A percentile compares a stretch with the other conserved stretches of the same genome.
Evolutionary conservation across 2,113 vertebrate species (phyloP).

Genomic region (Poeciliopsis prolifica): DNA sequence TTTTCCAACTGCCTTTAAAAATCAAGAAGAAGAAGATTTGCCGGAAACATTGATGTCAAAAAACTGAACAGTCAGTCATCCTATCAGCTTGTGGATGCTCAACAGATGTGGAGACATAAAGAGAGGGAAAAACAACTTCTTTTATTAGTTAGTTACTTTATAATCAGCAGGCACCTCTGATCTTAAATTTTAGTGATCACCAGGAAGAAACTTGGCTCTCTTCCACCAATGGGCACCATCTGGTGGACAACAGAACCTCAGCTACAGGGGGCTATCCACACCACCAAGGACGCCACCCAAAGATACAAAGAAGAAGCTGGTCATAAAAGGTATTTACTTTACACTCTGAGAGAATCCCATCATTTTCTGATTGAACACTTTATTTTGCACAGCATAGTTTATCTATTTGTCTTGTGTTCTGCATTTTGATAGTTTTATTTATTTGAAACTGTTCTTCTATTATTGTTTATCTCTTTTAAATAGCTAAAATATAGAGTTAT

Average conservation of each 20-base stretch:
- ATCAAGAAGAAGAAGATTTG: too few relatives aligned
- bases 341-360: not conserved
- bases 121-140: constrained; percentile 79
- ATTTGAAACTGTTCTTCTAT: too few relatives aligned
- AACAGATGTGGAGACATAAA: constrained; percentile 88
- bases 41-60: constrained; percentile 15
- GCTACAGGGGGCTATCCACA: constrained; percentile 69
- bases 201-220: constrained; percentile 76
- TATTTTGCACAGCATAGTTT: not conserved
- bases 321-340: constrained; percentile 36
- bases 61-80: constrained; percentile 67
- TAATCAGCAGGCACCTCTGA: constrained; percentile 71
- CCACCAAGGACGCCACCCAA: constrained; percentile 80
- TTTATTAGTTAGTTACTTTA: constrained; percentile 91
- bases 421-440: too few relatives aligned
- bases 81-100: constrained; percentile 75
- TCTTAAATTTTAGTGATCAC: constrained; percentile 83
- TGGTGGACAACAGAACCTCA: constrained; percentile 77
- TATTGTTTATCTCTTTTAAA: too few relatives aligned
- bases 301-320: constrained; percentile 55
- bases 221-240: constrained; percentile 88
- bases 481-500: too few relatives aligned
- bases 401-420: not conserved
- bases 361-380: not conserved
- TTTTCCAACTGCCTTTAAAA: too few relatives aligned